phyloP scores from a whole-genome alignment of 1,140 invertebrate genomes.

The Neodiprion pinetum region DNA sequence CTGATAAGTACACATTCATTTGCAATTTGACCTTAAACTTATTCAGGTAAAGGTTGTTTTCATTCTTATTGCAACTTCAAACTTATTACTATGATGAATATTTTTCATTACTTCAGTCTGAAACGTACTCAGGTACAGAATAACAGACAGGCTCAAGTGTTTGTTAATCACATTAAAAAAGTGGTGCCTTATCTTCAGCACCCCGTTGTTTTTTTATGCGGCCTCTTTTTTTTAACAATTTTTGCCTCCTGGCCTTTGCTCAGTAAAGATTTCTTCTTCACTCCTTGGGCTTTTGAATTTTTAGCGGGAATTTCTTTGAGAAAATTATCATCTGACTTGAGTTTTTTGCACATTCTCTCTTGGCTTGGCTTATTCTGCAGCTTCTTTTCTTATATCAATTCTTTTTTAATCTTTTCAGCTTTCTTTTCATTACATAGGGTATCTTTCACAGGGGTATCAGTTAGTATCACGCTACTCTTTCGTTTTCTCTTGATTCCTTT shows the following conservation, averaged over 20 bases:
- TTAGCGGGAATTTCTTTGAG: not conserved
- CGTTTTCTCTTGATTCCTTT: conserved; percentile 10
- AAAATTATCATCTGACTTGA: not conserved
- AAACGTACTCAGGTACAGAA: no score
- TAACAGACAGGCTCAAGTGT: no score
- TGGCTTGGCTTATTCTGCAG: not conserved
- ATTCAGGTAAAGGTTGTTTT: no score
- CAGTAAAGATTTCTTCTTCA: not conserved
- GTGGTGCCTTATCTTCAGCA: not conserved
- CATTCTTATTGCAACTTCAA: no score
- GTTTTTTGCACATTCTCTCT: not conserved
- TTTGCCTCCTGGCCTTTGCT: not conserved
- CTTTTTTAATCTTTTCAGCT: conserved; percentile 12
- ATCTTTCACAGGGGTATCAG: conserved; percentile 9
- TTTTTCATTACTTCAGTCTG: no score
- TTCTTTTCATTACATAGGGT: not conserved
- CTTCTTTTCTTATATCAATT: not conserved
- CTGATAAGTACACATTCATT: no score
- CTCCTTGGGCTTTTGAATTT: not conserved
- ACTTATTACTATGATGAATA: no score
- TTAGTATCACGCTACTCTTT: conserved; percentile 21
- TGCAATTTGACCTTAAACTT: no score
- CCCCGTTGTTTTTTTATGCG: no score
- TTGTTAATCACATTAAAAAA: no score
- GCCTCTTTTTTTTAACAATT: no score